Percentiles rank a stretch among this genome's conserved stretches.
phyloP scores from a whole-genome alignment of 2,113 vertebrate genomes.

The Hemiprocne comata region DNA sequence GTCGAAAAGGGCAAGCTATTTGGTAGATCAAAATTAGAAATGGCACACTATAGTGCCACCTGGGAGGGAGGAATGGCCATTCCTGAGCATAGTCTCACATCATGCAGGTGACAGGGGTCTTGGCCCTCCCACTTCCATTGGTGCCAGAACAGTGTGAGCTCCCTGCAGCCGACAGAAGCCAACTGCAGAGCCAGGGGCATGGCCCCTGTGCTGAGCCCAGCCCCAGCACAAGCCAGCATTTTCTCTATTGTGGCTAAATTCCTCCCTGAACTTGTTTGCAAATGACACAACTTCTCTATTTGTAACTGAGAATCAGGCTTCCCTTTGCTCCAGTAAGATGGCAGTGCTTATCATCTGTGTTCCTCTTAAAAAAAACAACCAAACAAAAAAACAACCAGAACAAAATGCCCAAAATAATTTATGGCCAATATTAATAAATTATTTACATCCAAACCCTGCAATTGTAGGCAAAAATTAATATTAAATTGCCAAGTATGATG shows the following conservation, averaged over 20 bases:
- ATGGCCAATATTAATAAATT: neutral
- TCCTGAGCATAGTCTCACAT: neutral
- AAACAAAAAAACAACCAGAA: neutral
- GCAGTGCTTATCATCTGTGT: neutral
- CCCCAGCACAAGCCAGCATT: neutral
- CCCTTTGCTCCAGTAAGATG: neutral
- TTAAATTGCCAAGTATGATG: constrained; percentile 15
- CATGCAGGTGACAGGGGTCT: accelerated
- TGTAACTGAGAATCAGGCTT: neutral
- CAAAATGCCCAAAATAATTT: neutral
- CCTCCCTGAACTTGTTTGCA: neutral
- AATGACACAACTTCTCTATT: neutral
- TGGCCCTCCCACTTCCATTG: accelerated
- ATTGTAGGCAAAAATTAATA: constrained; percentile 21
- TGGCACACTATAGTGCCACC: neutral
- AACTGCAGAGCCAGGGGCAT: neutral
- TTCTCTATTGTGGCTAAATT: neutral
- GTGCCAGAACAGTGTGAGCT: neutral
- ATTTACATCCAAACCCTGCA: constrained; percentile 2
- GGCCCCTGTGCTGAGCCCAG: neutral
- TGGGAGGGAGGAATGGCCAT: neutral
- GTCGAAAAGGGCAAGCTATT: neutral
- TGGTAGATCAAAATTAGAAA: neutral
- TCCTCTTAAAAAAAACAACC: neutral
- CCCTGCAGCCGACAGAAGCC: neutral